A percentile compares a stretch with the other conserved stretches of the same genome.
Conservation (phyloP, 2,797 vertebrate genomes). For the Spea hammondii region DNA sequence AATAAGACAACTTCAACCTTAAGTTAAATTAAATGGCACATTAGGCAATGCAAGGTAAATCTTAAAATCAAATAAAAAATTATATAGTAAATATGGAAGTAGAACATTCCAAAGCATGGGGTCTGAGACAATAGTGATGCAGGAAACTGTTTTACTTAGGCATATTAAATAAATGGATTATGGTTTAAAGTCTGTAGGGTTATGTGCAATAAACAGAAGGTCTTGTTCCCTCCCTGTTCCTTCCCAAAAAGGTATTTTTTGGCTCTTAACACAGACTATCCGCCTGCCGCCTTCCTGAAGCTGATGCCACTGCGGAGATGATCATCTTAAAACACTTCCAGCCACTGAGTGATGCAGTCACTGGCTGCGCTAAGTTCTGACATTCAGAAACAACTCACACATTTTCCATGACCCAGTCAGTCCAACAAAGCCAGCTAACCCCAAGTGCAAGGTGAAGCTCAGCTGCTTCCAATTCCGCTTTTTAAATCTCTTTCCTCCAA, state of each 20-base stretch:
- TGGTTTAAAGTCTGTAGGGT: conserved; percentile 23
- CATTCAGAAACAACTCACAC: conserved; percentile 19
- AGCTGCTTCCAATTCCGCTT: not conserved
- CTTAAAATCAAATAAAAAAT: too few species aligned
- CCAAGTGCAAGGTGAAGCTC: conserved; percentile 8
- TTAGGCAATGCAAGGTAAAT: too few species aligned
- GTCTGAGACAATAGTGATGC: not conserved
- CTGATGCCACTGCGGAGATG: conserved; percentile 22
- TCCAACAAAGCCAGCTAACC: not conserved
- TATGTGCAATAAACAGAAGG: conserved; percentile 18
- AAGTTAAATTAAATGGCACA: too few species aligned
- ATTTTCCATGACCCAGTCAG: not conserved
- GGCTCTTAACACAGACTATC: conserved; percentile 52
- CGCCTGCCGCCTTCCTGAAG: conserved; percentile 61
- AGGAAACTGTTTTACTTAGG: conserved; percentile 12
- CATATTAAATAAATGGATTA: conserved; percentile 22
- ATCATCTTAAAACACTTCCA: conserved; percentile 56
- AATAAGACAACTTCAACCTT: too few species aligned
- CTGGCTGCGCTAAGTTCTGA: conserved; percentile 13
- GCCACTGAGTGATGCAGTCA: conserved; percentile 41
- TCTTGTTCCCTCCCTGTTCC: conserved; percentile 33
- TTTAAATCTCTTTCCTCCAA: too few species aligned
- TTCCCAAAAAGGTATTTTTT: conserved; percentile 56
- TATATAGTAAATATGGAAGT: too few species aligned
- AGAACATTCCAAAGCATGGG: not conserved